Evolutionary conservation across 1,140 invertebrate species (phyloP).

Genomic region (Ephestia elutella): DNA sequence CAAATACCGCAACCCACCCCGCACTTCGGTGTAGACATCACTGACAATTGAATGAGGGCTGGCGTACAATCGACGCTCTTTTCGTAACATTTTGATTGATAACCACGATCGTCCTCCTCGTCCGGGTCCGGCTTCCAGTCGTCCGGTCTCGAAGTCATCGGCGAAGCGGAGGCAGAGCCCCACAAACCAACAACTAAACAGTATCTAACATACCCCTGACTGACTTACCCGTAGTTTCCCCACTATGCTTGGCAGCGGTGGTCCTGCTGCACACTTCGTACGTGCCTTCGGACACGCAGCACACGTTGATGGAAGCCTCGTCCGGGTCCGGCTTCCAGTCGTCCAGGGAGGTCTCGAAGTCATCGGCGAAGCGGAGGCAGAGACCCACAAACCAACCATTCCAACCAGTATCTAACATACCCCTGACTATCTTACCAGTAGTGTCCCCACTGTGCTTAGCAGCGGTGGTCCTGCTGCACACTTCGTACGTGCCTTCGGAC

Average conservation of each 20-base stretch:
- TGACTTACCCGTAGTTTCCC: constrained; percentile 44
- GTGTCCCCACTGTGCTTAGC: constrained; percentile 80
- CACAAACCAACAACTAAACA: constrained; percentile 43
- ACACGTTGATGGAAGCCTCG: constrained; percentile 90
- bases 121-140: constrained; percentile 96
- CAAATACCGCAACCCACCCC: too few species aligned
- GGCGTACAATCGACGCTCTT: too few species aligned
- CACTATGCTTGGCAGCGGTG: constrained; percentile 84
- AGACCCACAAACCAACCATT: constrained; percentile 90
- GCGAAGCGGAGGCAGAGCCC: constrained; percentile 95
- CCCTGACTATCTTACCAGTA: constrained; percentile 8
- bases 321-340: constrained; percentile 96
- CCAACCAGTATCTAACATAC: too few species aligned
- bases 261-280: constrained; percentile 97
- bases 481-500: constrained; percentile 98
- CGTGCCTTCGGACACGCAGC: constrained; percentile 97
- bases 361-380: constrained; percentile 95
- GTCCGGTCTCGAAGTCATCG: constrained; percentile 96
- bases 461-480: constrained; percentile 92
- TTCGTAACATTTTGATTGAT: too few species aligned
- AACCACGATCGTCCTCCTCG: too few species aligned
- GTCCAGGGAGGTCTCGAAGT: constrained; percentile 96
- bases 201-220: too few species aligned
- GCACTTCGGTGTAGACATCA: too few species aligned
- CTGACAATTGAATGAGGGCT: too few species aligned